Evolutionary conservation across 2,797 vertebrate species (phyloP).

Genomic region (Huso huso): DNA sequence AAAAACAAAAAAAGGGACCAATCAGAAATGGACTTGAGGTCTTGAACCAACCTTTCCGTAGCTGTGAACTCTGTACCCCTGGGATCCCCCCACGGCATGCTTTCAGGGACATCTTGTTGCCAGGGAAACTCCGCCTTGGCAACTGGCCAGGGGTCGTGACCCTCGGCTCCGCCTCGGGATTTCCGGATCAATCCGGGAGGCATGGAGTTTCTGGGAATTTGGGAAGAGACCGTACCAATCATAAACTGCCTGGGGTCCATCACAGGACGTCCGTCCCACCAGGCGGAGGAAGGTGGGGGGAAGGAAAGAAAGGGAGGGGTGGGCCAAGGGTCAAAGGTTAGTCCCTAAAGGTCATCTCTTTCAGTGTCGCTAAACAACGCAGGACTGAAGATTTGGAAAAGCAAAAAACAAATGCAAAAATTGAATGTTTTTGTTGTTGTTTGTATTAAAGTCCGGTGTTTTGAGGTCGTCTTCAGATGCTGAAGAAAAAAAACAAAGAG

Average conservation of each 20-base stretch:
- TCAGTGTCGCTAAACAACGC: too few relatives aligned
- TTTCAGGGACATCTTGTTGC: not conserved
- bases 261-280: not conserved
- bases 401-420: too few relatives aligned
- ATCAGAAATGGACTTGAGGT: too few relatives aligned
- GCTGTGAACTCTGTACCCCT: slow-evolving; percentile 1
- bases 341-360: too few relatives aligned
- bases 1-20: too few relatives aligned
- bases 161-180: not conserved
- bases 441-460: too few relatives aligned
- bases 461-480: too few relatives aligned
- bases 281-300: not conserved
- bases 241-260: not conserved
- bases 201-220: not conserved
- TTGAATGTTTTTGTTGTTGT: too few relatives aligned
- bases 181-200: not conserved
- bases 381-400: too few relatives aligned
- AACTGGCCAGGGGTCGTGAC: too few relatives aligned
- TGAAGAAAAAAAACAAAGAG: too few relatives aligned
- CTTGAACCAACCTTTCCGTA: not conserved
- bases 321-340: too few relatives aligned
- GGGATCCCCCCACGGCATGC: slow-evolving; percentile 2
- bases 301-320: not conserved
- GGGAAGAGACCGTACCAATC: not conserved
- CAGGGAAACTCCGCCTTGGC: not conserved